A percentile compares a stretch with the other conserved stretches of the same genome.
phyloP scores from a whole-genome alignment of 1,140 invertebrate genomes.

The Lordiphosa mommai region DNA sequence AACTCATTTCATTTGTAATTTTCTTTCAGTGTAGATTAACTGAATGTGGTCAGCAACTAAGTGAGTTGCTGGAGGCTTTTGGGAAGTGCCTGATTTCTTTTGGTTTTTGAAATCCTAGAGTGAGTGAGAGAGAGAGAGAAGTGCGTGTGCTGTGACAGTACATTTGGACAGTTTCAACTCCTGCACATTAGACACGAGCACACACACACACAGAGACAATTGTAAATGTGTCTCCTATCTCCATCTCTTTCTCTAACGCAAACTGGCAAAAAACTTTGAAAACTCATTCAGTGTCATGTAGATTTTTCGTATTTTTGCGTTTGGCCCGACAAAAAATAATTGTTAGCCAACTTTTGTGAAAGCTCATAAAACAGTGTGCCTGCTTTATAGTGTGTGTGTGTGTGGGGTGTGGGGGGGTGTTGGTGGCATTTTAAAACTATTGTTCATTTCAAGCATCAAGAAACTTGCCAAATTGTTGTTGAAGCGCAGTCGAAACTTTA shows the following conservation, averaged over 20 bases:
- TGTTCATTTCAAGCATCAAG: conserved; percentile 59
- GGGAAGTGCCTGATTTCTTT: conserved; percentile 48
- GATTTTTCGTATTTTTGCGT: conserved; percentile 53
- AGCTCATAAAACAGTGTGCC: conserved; percentile 42
- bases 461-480: conserved; percentile 54
- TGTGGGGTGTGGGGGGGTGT: background rate
- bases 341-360: conserved; percentile 46
- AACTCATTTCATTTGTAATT: background rate
- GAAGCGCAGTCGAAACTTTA: conserved; percentile 47
- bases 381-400: background rate
- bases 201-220: conserved; percentile 3
- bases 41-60: conserved; percentile 2
- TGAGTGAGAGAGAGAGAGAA: background rate
- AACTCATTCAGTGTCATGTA: conserved; percentile 59
- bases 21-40: conserved; percentile 3
- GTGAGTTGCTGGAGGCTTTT: background rate
- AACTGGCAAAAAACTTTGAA: conserved; percentile 34
- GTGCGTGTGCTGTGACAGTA: conserved; percentile 30
- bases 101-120: conserved; percentile 11
- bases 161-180: conserved; percentile 30
- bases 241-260: conserved; percentile 1
- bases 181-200: conserved; percentile 32
- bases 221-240: conserved; percentile 5
- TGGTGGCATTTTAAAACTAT: conserved; percentile 55
- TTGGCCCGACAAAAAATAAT: conserved; percentile 49